Evolutionary conservation across 2,797 vertebrate species (phyloP), one percentile per base, ranked within the genome.

Genomic region (Tokudaia tokunoshimensis): DNA sequence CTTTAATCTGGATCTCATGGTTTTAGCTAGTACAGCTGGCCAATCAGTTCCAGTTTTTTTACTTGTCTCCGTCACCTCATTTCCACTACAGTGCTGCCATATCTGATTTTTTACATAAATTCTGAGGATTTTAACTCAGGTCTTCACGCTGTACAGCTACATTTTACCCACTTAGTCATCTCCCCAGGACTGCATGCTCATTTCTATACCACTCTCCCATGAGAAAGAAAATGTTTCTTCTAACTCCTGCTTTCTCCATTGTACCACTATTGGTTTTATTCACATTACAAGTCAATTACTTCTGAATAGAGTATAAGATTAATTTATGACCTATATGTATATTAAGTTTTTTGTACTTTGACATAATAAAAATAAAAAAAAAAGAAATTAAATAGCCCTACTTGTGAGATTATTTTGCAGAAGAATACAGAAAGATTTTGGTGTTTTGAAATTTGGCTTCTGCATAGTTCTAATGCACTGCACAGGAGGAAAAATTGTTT

Each of bases 391-490:
- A 14, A 76, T 90, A 85, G 37, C 2, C 6, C n/a, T 91, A 82
- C 20, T 83, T 83, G 13, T 80, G 44, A 86, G 57, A 90, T 34
- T 88, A 37, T 59, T 50, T 59, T 87, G n/a, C 57, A 79, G 15
- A 55, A 74, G 41, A 72, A 91, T 91, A 26, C 0, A 17, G 44
- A 80, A 94, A 82, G 17, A 12, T 29, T 67, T 59, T 88, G 55
- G 2, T 92, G 31, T 92, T 92, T 92, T 75, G 44, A 26, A 75
- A 63, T 74, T 76, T 86, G 31, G 89, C 92, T 95, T 19, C 31
- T 92, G 72, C 1, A 6, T 70, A 6, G 17, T 4, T 76, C 17
- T 41, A 26, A 72, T 84, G 9, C 9, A 81, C 44, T 92, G 10
- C 13, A 37, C 82, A 63, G 50, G 26, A 72, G 29, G 11, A n/a